A percentile compares a stretch with the other conserved stretches of the same genome.
Evolutionary conservation across 2,888 invertebrate genomes (phyloP).

Genomic region (Polymixis flavicincta): DNA sequence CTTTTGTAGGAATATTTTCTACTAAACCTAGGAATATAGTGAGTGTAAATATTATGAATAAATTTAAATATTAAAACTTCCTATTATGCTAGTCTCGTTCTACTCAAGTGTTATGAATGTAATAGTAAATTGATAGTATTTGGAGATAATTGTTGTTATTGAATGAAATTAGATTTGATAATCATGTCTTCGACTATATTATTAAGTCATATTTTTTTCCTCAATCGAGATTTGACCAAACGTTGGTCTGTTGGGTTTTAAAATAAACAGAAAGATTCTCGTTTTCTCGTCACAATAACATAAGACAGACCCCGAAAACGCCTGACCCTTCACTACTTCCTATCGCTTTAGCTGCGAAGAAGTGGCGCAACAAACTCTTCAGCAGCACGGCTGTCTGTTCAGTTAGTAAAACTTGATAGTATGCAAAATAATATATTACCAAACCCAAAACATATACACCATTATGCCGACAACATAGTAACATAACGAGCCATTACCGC

Average conservation of each 20-base stretch:
- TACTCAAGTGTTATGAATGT: background rate
- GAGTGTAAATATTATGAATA: slow-evolving; percentile 1
- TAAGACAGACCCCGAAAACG: no score
- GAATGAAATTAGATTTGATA: background rate
- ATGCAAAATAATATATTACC: no score
- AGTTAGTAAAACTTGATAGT: no score
- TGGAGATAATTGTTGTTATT: background rate
- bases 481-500: no score
- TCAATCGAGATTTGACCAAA: background rate
- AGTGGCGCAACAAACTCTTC: no score
- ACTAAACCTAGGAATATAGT: slow-evolving; percentile 11
- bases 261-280: background rate
- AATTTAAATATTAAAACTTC: slow-evolving; percentile 6
- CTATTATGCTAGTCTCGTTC: slow-evolving; percentile 3
- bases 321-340: no score
- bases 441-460: no score
- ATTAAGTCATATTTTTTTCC: background rate
- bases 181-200: background rate
- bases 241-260: background rate
- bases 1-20: slow-evolving; percentile 9
- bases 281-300: no score
- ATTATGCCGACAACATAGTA: no score
- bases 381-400: no score
- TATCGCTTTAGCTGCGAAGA: no score
- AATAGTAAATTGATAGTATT: background rate